phyloP scores from a whole-genome alignment of 2,888 invertebrate genomes.

The Latheticus oryzae region DNA sequence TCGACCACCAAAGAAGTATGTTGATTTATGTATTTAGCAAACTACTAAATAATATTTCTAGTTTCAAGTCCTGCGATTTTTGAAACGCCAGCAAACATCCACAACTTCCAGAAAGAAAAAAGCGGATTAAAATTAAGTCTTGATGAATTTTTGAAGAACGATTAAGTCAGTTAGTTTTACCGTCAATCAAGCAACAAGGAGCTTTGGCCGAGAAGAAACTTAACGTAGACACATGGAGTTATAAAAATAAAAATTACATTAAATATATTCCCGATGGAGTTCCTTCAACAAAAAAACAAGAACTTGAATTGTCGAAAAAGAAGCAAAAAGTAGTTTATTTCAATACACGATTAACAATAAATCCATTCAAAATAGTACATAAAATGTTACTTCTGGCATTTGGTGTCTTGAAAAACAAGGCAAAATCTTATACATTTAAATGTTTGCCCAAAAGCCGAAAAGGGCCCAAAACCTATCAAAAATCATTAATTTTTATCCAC shows the following conservation, averaged over 20 bases:
- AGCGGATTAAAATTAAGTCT: conserved; percentile 65
- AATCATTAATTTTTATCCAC: too few species aligned
- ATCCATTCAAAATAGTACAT: conserved; percentile 91
- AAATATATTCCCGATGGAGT: conserved; percentile 82
- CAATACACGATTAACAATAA: conserved; percentile 78
- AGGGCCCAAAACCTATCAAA: too few species aligned
- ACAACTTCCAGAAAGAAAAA: conserved; percentile 43
- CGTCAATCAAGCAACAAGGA: conserved; percentile 82
- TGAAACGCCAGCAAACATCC: conserved; percentile 62
- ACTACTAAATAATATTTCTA: too few species aligned
- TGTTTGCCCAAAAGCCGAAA: too few species aligned
- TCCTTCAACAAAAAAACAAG: conserved; percentile 77
- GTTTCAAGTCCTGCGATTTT: conserved; percentile 91
- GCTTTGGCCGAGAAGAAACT: conserved; percentile 65
- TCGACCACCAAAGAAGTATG: conserved; percentile 69
- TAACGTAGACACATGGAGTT: conserved; percentile 23
- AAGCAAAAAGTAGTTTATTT: conserved; percentile 81
- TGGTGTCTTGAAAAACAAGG: too few species aligned
- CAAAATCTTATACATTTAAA: too few species aligned
- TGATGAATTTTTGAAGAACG: conserved; percentile 85
- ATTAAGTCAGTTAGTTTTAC: conserved; percentile 74
- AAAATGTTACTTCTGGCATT: too few species aligned
- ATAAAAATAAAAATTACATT: conserved; percentile 29
- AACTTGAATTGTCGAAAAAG: conserved; percentile 76
- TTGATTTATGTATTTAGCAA: too few species aligned